These are phyloP conservation scores for Chrysodeixis includens DNA, from an alignment of 2,888 invertebrate species.

Conservation along the genomic window DNA sequence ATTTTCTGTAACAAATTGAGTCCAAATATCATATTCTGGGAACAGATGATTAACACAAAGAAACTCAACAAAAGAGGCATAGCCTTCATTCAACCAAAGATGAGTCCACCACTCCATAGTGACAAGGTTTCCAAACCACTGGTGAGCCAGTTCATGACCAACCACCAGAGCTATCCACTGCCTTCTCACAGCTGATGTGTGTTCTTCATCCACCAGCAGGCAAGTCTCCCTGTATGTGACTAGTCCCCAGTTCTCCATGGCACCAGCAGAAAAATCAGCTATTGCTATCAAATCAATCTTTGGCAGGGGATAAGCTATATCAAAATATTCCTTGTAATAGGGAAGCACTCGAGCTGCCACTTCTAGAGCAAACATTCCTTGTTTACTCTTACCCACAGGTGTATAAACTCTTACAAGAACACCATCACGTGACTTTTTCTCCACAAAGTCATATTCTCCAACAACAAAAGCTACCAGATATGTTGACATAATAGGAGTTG, in stretches of 20 bases:
- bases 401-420: slow-evolving; percentile 95
- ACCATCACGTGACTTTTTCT: slow-evolving; percentile 94
- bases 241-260: slow-evolving; percentile 99
- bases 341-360: slow-evolving; percentile 97
- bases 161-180: slow-evolving; percentile 97
- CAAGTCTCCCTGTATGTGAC: slow-evolving; percentile 98
- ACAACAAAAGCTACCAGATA: slow-evolving; percentile 98
- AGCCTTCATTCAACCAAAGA: slow-evolving; percentile 98
- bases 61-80: slow-evolving; percentile 98
- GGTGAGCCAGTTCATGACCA: slow-evolving; percentile 98
- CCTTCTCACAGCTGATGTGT: slow-evolving; percentile 95
- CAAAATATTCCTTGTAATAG: slow-evolving; percentile 98
- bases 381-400: slow-evolving; percentile 96
- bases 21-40: slow-evolving; percentile 99
- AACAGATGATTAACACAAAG: slow-evolving; percentile 97
- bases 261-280: slow-evolving; percentile 98
- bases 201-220: slow-evolving; percentile 96
- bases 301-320: slow-evolving; percentile 97
- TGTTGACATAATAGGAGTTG: slow-evolving; percentile 98
- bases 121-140: slow-evolving; percentile 99
- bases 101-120: slow-evolving; percentile 99
- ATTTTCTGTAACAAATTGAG: slow-evolving; percentile 97
- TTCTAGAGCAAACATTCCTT: slow-evolving; percentile 97
- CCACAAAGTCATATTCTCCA: slow-evolving; percentile 98
- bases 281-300: slow-evolving; percentile 99